phyloP scores from a whole-genome alignment of 2,797 vertebrate genomes.

The Prunella strophiata region DNA sequence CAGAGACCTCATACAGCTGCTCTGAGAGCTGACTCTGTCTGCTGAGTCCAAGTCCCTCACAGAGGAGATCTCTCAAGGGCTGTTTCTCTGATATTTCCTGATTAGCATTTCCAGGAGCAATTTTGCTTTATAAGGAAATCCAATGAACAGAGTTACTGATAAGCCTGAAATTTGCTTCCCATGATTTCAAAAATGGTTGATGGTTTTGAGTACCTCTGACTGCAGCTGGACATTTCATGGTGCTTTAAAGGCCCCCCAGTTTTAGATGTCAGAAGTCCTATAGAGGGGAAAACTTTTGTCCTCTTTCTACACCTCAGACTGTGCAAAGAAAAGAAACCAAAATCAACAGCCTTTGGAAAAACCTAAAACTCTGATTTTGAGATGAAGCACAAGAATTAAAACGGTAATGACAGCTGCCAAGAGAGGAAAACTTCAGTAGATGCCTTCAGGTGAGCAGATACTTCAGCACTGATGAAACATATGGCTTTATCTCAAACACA shows the following conservation, averaged over 20 bases:
- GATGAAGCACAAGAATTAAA: constrained; percentile 46
- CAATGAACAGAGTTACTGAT: constrained; percentile 31
- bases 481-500: constrained; percentile 38
- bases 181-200: constrained; percentile 4
- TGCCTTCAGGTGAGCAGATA: constrained; percentile 41
- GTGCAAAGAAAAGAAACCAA: not conserved
- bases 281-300: not conserved
- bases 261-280: not conserved
- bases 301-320: not conserved
- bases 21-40: not conserved
- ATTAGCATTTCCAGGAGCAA: constrained; percentile 45
- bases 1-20: constrained; percentile 7
- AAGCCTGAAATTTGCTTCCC: constrained; percentile 4
- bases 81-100: constrained; percentile 35
- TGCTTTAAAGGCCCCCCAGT: not conserved
- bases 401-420: constrained; percentile 13
- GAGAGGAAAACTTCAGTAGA: constrained; percentile 23
- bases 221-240: constrained; percentile 23
- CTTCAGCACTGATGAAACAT: not conserved
- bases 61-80: constrained; percentile 17
- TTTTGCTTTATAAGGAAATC: constrained; percentile 45
- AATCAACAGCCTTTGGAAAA: constrained; percentile 14
- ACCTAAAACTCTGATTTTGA: not conserved
- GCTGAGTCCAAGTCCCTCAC: not conserved
- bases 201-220: not conserved